Evolutionary conservation across 2,888 invertebrate genomes (phyloP).

Genomic region (Iselma pallidipennis): DNA sequence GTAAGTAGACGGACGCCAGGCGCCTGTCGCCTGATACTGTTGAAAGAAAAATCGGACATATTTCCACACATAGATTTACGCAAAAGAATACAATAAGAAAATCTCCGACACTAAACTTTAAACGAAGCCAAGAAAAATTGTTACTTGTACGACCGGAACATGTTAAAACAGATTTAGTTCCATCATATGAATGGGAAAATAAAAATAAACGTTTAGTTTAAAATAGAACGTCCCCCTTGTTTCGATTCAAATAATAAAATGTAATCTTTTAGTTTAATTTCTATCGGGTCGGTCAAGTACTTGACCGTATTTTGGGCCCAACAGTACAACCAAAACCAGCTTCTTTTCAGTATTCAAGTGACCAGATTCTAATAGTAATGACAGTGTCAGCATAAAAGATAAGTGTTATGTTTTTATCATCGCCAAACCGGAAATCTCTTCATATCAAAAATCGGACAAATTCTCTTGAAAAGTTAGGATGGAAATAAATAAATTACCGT

Average conservation of each 20-base stretch:
- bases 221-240: background rate
- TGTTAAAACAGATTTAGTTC: background rate
- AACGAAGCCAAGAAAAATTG: background rate
- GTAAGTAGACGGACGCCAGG: background rate
- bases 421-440: background rate
- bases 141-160: background rate
- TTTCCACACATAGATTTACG: background rate
- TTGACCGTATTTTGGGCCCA: too few species aligned
- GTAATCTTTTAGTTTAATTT: too few species aligned
- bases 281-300: too few species aligned
- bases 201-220: background rate
- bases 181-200: background rate
- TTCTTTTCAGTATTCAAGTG: too few species aligned
- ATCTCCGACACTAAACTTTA: background rate
- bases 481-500: slow-evolving; percentile 41
- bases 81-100: background rate
- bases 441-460: too few species aligned
- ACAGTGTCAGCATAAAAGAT: too few species aligned
- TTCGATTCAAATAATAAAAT: too few species aligned
- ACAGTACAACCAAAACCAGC: too few species aligned
- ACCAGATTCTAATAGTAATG: too few species aligned
- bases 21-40: background rate
- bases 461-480: background rate
- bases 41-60: background rate
- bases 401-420: background rate